Conservation (phyloP, 2,888 invertebrate genomes). For the Dynastes tityus region DNA sequence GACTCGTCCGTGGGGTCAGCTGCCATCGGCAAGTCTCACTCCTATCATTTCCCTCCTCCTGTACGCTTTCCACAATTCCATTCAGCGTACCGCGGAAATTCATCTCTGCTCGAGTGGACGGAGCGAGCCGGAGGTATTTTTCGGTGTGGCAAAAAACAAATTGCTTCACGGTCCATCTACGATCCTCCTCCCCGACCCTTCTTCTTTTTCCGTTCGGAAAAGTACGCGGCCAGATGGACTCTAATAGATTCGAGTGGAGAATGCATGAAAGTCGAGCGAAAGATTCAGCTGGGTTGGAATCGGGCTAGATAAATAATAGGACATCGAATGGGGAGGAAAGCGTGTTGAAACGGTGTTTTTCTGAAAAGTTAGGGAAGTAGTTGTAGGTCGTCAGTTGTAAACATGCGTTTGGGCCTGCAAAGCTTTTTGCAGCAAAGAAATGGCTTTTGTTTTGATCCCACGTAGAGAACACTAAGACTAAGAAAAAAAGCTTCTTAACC, state of each 20-base stretch:
- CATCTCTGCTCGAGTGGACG: constrained; percentile 42
- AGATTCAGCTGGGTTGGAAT: neutral
- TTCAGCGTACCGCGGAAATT: constrained; percentile 29
- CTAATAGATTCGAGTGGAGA: constrained; percentile 31
- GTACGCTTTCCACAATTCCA: constrained; percentile 4
- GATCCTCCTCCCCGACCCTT: neutral
- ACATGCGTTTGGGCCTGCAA: neutral
- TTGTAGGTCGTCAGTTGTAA: neutral
- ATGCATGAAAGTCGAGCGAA: constrained; percentile 28
- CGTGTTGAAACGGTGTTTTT: constrained; percentile 32
- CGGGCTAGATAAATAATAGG: constrained; percentile 32
- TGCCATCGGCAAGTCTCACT: constrained; percentile 30
- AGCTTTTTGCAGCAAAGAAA: neutral
- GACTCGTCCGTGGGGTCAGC: constrained; percentile 30
- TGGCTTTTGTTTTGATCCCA: neutral
- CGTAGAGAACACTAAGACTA: no score
- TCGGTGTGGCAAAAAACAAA: constrained; percentile 38
- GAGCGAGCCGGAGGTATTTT: constrained; percentile 29
- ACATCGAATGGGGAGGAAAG: constrained; percentile 5
- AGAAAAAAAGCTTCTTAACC: no score
- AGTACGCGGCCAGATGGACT: constrained; percentile 14
- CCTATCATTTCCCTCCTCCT: neutral
- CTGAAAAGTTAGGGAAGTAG: neutral
- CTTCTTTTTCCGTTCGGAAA: constrained; percentile 12
- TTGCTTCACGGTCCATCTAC: constrained; percentile 27